Percentiles rank a stretch among this genome's conserved stretches.
Evolutionary conservation across 2,113 vertebrate genomes (phyloP).

Genomic region (Cyanocitta stelleri): DNA sequence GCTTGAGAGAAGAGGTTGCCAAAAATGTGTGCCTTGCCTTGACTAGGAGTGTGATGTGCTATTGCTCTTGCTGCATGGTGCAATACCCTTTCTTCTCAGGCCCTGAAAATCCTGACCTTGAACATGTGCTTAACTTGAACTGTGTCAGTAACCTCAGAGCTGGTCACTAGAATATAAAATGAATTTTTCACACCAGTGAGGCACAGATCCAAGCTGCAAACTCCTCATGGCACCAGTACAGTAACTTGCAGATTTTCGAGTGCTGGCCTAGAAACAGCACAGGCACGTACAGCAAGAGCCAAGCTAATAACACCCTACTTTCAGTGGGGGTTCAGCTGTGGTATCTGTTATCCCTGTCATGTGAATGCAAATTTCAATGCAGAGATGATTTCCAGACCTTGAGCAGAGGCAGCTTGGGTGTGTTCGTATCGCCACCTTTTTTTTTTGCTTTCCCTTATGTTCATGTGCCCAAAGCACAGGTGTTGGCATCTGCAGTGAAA

Average conservation of each 20-base stretch:
- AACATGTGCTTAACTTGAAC: not conserved
- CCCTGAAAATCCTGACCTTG: not conserved
- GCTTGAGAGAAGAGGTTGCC: not conserved
- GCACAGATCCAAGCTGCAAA: not conserved
- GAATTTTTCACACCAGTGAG: not conserved
- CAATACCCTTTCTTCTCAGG: not conserved
- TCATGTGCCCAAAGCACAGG: not conserved
- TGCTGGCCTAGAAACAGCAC: conserved; percentile 41
- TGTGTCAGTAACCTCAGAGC: not conserved
- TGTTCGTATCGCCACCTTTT: not conserved
- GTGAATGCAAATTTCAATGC: conserved; percentile 31
- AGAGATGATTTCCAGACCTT: conserved; percentile 32
- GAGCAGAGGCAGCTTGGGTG: conserved; percentile 8
- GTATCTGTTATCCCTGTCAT: conserved; percentile 33
- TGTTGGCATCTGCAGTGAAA: not conserved
- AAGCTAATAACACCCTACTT: conserved; percentile 47
- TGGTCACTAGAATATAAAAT: not conserved
- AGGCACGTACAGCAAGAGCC: conserved; percentile 31
- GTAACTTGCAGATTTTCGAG: conserved; percentile 20
- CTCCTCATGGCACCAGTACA: not conserved
- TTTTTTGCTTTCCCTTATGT: not conserved
- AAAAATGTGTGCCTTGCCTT: not conserved
- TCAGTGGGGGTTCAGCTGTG: conserved; percentile 36
- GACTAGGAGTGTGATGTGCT: not conserved
- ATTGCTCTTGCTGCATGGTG: not conserved